Evolutionary conservation across 2,888 invertebrate species (phyloP).

Genomic region (Luffia ferchaultella): DNA sequence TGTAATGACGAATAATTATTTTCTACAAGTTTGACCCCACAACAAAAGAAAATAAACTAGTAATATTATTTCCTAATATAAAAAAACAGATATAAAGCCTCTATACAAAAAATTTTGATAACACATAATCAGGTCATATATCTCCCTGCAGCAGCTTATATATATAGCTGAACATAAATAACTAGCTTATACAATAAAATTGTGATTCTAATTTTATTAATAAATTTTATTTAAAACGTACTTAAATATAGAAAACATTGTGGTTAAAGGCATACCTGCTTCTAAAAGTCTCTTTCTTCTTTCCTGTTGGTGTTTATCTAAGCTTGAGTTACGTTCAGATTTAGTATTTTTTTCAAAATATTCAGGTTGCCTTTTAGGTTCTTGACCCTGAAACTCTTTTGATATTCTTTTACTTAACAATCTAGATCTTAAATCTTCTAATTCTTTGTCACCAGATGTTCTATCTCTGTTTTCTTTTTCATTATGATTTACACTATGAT

Average conservation of each 20-base stretch:
- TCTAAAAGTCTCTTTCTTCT: slow-evolving; percentile 74
- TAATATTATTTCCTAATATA: too few relatives aligned
- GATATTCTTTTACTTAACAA: slow-evolving; percentile 74
- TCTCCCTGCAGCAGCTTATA: too few relatives aligned
- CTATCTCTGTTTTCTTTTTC: slow-evolving; percentile 59
- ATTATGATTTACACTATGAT: slow-evolving; percentile 38
- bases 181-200: too few relatives aligned
- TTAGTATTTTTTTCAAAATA: slow-evolving; percentile 37
- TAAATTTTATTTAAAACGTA: too few relatives aligned
- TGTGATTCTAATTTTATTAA: too few relatives aligned
- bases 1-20: slow-evolving; percentile 22
- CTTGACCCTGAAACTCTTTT: slow-evolving; percentile 68
- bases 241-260: not conserved
- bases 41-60: too few relatives aligned
- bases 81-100: too few relatives aligned
- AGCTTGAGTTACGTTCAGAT: slow-evolving; percentile 36
- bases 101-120: too few relatives aligned
- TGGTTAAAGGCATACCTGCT: slow-evolving; percentile 56
- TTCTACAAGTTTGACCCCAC: too few relatives aligned
- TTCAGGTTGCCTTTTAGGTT: slow-evolving; percentile 43
- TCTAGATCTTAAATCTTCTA: slow-evolving; percentile 80
- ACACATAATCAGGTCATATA: too few relatives aligned
- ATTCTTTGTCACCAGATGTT: slow-evolving; percentile 64
- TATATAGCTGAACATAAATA: too few relatives aligned
- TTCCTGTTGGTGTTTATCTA: slow-evolving; percentile 63